Percentiles rank a stretch among this genome's conserved stretches.
phyloP scores from a whole-genome alignment of 2,888 invertebrate species.

The Anagyrus pseudococci region DNA sequence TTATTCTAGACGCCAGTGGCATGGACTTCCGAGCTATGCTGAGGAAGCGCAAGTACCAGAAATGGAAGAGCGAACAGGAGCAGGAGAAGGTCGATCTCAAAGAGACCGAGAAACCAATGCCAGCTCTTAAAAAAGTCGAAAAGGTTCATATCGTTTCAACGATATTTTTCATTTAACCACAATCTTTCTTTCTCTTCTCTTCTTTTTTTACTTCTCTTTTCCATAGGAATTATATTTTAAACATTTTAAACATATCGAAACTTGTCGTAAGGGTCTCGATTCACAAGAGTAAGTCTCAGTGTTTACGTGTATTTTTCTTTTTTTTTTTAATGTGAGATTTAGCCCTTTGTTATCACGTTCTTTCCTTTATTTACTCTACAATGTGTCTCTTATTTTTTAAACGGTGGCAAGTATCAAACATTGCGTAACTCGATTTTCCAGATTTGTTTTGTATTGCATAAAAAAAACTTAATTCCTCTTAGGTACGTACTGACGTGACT shows the following conservation, averaged over 20 bases:
- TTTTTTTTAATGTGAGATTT: conserved; percentile 1
- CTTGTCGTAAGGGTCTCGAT: conserved; percentile 9
- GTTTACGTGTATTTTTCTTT: conserved; percentile 11
- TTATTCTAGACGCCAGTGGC: conserved; percentile 90
- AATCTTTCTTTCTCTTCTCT: neutral
- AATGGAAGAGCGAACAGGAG: conserved; percentile 90
- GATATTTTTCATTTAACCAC: too few relatives aligned
- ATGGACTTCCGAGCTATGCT: conserved; percentile 99
- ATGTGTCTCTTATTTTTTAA: too few relatives aligned
- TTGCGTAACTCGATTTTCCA: too few relatives aligned
- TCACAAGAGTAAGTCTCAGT: conserved; percentile 21
- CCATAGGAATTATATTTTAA: conserved; percentile 10
- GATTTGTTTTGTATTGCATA: too few relatives aligned
- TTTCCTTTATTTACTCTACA: too few relatives aligned
- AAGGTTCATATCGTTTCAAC: too few relatives aligned
- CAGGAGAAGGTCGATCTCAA: conserved; percentile 94
- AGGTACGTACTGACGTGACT: too few relatives aligned
- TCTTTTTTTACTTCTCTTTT: conserved; percentile 9
- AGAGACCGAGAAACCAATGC: conserved; percentile 86
- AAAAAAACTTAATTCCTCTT: too few relatives aligned
- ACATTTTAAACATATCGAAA: conserved; percentile 1
- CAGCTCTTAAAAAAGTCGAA: conserved; percentile 90
- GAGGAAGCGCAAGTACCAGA: conserved; percentile 93
- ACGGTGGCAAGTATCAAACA: too few relatives aligned
- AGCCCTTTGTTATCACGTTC: conserved; percentile 2